Percentiles rank a stretch among this genome's conserved stretches.
These are phyloP conservation scores for Drosophila kuntzei DNA, from an alignment of 2,888 invertebrate species.

Conservation along the genomic window DNA sequence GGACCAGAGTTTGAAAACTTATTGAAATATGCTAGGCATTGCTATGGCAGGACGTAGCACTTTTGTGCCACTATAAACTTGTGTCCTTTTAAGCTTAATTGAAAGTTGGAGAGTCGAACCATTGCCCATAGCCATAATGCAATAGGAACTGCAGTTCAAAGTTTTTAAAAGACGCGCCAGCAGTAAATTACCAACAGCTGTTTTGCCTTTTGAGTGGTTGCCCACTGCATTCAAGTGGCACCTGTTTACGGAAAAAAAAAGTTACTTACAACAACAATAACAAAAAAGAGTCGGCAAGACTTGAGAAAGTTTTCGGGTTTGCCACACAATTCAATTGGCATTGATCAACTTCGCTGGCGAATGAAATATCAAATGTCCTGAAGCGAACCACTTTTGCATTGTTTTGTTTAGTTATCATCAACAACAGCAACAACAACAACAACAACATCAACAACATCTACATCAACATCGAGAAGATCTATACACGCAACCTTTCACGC, in stretches of 20 bases:
- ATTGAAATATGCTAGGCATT: constrained; percentile 72
- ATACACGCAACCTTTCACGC: constrained; percentile 60
- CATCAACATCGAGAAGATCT: constrained; percentile 46
- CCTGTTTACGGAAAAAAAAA: neutral
- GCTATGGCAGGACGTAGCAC: constrained; percentile 27
- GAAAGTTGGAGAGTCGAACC: constrained; percentile 60
- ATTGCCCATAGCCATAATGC: constrained; percentile 50
- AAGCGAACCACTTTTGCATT: constrained; percentile 12
- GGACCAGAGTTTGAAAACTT: constrained; percentile 72
- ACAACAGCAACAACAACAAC: constrained; percentile 34
- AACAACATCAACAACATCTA: constrained; percentile 34
- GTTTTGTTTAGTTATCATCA: constrained; percentile 21
- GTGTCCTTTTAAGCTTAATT: constrained; percentile 76
- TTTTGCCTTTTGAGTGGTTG: constrained; percentile 40
- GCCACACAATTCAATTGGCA: constrained; percentile 35
- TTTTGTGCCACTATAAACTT: constrained; percentile 58
- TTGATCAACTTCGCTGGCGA: constrained; percentile 21
- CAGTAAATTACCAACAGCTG: constrained; percentile 73
- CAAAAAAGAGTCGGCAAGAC: neutral
- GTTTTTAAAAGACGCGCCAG: constrained; percentile 42
- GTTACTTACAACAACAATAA: neutral
- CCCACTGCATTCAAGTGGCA: constrained; percentile 9
- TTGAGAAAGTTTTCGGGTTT: constrained; percentile 21
- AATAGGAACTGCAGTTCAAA: constrained; percentile 52
- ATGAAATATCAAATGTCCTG: constrained; percentile 6